Conservation (phyloP, 2,113 vertebrate species). For the cattle (Bos taurus) region DNA sequence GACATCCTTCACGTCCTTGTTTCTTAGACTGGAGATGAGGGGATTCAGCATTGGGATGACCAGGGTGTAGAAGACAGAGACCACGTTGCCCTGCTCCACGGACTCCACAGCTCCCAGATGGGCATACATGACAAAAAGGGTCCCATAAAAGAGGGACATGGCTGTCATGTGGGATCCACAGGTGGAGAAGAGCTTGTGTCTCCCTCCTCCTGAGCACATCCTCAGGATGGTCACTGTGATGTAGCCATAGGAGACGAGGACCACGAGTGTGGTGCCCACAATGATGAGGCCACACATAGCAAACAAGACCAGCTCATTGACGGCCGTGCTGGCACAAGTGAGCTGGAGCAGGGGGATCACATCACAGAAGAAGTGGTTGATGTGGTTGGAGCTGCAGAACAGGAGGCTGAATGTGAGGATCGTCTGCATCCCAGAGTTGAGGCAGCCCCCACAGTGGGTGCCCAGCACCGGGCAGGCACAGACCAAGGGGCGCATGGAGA, state of each 20-base stretch:
- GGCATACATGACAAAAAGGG: no score
- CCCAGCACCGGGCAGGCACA: background rate
- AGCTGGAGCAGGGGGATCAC: background rate
- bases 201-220: no score
- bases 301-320: conserved; percentile 25
- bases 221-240: no score
- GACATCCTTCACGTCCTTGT: no score
- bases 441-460: background rate
- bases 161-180: no score
- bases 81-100: no score
- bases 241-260: background rate
- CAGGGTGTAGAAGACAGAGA: no score
- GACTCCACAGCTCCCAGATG: no score
- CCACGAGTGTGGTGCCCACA: background rate
- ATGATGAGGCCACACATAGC: conserved; percentile 14
- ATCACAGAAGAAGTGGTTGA: conserved; percentile 24
- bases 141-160: no score
- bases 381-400: background rate
- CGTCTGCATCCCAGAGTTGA: conserved; percentile 19
- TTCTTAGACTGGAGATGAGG: no score
- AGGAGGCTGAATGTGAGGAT: background rate
- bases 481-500: background rate
- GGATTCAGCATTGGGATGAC: no score
- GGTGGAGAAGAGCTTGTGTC: no score
- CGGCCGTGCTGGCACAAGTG: background rate